phyloP scores from a whole-genome alignment of 2,888 invertebrate genomes.

The Lithosia quadra region DNA sequence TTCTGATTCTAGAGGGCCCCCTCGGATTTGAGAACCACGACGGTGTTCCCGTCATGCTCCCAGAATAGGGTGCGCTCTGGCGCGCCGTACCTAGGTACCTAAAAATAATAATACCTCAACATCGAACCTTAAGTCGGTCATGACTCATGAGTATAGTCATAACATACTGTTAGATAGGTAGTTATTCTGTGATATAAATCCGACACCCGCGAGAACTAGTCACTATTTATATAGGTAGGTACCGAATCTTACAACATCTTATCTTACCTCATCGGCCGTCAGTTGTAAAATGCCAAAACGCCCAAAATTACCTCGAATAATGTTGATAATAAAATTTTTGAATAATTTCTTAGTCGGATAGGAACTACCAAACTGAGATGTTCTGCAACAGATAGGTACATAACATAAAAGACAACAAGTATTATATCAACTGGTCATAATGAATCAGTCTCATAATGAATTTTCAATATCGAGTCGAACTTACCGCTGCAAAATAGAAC shows the following conservation, averaged over 20 bases:
- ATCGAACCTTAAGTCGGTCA: not conserved
- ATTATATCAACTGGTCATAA: no score
- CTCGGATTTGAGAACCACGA: no score
- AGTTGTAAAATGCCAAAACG: conserved; percentile 60
- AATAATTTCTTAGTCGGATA: conserved; percentile 44
- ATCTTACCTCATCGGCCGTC: conserved; percentile 63
- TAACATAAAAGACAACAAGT: not conserved
- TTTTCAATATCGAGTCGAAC: not conserved
- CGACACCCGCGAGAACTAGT: not conserved
- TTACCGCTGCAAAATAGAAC: conserved; percentile 33
- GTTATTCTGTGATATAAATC: no score
- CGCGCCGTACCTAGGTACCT: no score
- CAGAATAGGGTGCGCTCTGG: no score
- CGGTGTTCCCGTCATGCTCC: no score
- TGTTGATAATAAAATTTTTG: conserved; percentile 48
- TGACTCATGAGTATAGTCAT: no score
- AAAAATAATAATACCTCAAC: no score
- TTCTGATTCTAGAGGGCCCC: no score
- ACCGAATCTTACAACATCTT: not conserved
- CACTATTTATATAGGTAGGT: not conserved
- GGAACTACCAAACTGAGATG: conserved; percentile 43
- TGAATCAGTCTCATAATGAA: not conserved
- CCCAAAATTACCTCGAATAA: conserved; percentile 50
- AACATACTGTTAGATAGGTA: no score
- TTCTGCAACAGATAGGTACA: conserved; percentile 45